A percentile compares a stretch with the other conserved stretches of the same genome.
Conservation (phyloP, 2,113 vertebrate genomes). For the Lipophrys pholis region DNA sequence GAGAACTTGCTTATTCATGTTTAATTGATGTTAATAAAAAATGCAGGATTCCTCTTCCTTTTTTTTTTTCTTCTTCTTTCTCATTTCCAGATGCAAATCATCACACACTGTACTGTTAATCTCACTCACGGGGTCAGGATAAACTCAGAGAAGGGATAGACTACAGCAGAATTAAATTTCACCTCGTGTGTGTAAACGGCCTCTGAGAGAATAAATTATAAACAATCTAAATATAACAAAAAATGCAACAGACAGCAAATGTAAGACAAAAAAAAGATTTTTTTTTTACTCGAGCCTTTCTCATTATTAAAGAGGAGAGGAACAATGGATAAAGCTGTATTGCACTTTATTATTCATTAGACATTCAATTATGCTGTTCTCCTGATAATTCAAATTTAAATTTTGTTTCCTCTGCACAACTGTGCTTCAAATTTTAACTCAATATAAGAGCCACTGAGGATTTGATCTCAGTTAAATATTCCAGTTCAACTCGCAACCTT, state of each 20-base stretch:
- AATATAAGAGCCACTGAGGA: constrained; percentile 21
- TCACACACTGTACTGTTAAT: constrained; percentile 43
- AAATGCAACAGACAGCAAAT: constrained; percentile 1
- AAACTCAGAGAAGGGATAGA: constrained; percentile 47
- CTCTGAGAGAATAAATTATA: constrained; percentile 62
- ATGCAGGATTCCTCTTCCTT: constrained; percentile 52
- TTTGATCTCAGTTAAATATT: constrained; percentile 27
- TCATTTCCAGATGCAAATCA: constrained; percentile 33
- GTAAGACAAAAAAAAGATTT: constrained; percentile 6
- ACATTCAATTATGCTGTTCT: constrained; percentile 46
- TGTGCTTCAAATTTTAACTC: constrained; percentile 42
- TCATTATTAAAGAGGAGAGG: constrained; percentile 1
- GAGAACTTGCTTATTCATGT: constrained; percentile 78
- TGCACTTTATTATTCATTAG: constrained; percentile 44
- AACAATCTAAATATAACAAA: constrained; percentile 42
- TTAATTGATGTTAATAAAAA: constrained; percentile 79
- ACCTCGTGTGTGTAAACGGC: constrained; percentile 44
- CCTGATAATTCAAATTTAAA: constrained; percentile 52
- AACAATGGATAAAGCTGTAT: constrained; percentile 47
- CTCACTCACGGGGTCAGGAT: constrained; percentile 61
- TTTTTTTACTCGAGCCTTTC: constrained; percentile 16
- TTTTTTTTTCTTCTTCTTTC: no score
- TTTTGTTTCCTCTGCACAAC: constrained; percentile 38
- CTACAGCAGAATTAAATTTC: constrained; percentile 47
- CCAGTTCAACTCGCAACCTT: constrained; percentile 11